These are phyloP conservation scores for Zosterops lateralis DNA, from an alignment of 2,113 vertebrate genomes.

Conservation along the genomic window DNA sequence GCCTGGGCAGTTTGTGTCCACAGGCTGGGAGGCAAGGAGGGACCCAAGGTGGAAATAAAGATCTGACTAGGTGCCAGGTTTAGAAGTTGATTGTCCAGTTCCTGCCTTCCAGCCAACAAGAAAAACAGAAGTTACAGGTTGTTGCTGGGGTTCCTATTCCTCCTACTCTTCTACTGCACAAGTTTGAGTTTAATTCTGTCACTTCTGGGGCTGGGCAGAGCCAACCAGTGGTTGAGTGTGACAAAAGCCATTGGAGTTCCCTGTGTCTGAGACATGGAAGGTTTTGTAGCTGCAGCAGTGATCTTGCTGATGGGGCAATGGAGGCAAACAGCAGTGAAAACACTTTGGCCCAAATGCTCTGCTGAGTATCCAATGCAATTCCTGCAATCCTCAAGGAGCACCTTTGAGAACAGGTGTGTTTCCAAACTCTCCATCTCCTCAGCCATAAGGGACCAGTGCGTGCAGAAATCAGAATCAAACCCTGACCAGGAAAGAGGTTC, in stretches of 20 bases:
- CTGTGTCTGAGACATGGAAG: neutral
- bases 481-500: neutral
- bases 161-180: neutral
- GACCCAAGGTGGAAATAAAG: constrained; percentile 63
- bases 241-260: neutral
- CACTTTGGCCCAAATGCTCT: neutral
- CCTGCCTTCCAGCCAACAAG: constrained; percentile 28
- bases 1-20: constrained; percentile 66
- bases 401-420: neutral
- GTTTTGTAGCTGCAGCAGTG: neutral
- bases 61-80: constrained; percentile 48
- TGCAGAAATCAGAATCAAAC: neutral
- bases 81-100: constrained; percentile 56
- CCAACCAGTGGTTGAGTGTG: neutral
- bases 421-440: neutral
- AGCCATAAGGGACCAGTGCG: neutral
- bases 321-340: neutral
- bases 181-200: neutral
- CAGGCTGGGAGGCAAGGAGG: constrained; percentile 49
- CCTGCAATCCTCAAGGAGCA: neutral
- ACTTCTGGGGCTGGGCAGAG: neutral
- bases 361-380: neutral
- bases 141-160: neutral
- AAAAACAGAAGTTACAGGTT: neutral
- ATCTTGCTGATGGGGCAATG: neutral